These are phyloP conservation scores for Stylophora pistillata DNA, from an alignment of 64 coral and sea anemone genomes.

Conservation along the genomic window DNA sequence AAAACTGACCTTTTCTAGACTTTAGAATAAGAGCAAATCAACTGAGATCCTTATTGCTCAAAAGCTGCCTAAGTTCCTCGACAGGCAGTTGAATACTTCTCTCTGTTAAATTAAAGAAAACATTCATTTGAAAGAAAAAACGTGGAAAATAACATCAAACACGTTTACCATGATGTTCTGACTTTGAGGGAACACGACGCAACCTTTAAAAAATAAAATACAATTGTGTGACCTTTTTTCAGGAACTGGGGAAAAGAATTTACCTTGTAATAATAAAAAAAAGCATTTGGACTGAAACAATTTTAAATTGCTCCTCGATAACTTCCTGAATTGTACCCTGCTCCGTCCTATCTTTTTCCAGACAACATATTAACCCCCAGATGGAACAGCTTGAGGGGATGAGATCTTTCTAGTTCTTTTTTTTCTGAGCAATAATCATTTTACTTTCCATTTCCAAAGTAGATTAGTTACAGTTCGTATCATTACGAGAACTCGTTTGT, in stretches of 20 bases:
- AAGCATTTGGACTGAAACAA: not conserved
- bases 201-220: slow-evolving; percentile 8
- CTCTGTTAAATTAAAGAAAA: not conserved
- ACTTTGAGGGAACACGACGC: slow-evolving; percentile 41
- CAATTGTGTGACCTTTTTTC: not conserved
- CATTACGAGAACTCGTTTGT: too few relatives aligned
- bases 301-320: too few relatives aligned
- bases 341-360: too few relatives aligned
- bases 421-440: not conserved
- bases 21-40: not conserved
- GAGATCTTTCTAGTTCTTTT: too few relatives aligned
- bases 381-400: too few relatives aligned
- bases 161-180: slow-evolving; percentile 36
- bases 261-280: not conserved
- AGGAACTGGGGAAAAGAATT: not conserved
- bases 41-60: not conserved
- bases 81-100: too few relatives aligned
- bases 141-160: not conserved
- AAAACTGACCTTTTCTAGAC: not conserved
- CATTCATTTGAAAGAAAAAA: not conserved
- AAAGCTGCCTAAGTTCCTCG: not conserved
- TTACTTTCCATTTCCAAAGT: too few relatives aligned
- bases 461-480: too few relatives aligned
- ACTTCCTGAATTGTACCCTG: too few relatives aligned
- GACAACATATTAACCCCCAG: too few relatives aligned